Conservation (phyloP, 2,888 invertebrate species). For the Eupithecia dodoneata region DNA sequence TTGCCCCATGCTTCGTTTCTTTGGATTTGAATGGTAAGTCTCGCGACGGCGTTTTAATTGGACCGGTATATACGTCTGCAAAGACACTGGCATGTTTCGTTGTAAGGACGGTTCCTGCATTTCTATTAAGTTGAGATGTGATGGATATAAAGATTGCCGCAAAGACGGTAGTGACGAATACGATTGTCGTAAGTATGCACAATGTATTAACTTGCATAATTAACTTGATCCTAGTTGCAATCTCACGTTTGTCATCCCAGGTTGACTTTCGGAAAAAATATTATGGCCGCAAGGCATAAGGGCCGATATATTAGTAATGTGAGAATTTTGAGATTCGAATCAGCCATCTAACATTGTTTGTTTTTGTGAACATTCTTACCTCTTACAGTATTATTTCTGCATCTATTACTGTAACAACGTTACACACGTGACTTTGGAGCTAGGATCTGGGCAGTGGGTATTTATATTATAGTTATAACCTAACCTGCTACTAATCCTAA, state of each 20-base stretch:
- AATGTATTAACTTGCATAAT: slow-evolving; percentile 11
- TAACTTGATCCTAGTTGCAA: slow-evolving; percentile 25
- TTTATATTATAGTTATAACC: slow-evolving; percentile 22
- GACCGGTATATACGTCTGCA: slow-evolving; percentile 70
- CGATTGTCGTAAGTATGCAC: slow-evolving; percentile 84
- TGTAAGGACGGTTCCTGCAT: slow-evolving; percentile 91
- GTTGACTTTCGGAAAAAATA: background rate
- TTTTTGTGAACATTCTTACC: background rate
- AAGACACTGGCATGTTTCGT: slow-evolving; percentile 85
- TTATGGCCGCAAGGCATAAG: background rate
- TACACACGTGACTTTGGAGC: slow-evolving; percentile 11
- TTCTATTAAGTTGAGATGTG: slow-evolving; percentile 87
- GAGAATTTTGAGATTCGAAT: background rate
- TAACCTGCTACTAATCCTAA: slow-evolving; percentile 42
- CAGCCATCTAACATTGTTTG: background rate
- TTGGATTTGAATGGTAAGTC: slow-evolving; percentile 67
- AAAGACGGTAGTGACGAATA: slow-evolving; percentile 86
- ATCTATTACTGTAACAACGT: background rate
- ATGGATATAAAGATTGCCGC: slow-evolving; percentile 89
- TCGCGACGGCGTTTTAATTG: slow-evolving; percentile 57
- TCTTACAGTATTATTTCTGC: too few relatives aligned
- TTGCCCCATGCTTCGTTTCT: slow-evolving; percentile 58
- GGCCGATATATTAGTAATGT: background rate
- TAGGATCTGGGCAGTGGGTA: slow-evolving; percentile 31
- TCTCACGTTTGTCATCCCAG: background rate